Evolutionary conservation across 2,888 invertebrate species (phyloP), one percentile per base, ranked within the genome.

Genomic region (Drosophila stalkeri): DNA sequence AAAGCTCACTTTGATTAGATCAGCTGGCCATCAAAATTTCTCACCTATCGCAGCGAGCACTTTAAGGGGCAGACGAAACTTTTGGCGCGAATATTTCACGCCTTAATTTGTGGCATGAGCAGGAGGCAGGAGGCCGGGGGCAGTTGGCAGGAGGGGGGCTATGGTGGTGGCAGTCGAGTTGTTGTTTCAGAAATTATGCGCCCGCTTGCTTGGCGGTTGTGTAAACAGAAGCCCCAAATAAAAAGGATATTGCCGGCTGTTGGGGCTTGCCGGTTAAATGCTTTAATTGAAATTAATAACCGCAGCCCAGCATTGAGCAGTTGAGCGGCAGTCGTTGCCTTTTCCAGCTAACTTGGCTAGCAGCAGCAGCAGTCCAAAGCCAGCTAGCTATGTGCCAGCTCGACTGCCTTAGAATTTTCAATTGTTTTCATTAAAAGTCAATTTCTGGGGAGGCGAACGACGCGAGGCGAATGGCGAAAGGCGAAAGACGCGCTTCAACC

Each of bases 251-350:
- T 73, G 84, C 80, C 54, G 72, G 74, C 69, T 76, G 80, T 76
- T 80, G 72, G 71, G 64, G 77, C 67, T 76, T 79, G 82, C 80
- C 80, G 86, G 85, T 91, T 90, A 91, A 90, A 89, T 87, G 86
- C 83, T 90, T 91, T 90, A 90, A 91, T 90, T 90, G 89, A 90
- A 90, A 90, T 90, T 90, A 90, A 91, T 90, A 90, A 90, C 89
- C 90, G 77, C 89, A 87, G 77, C 69, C 67, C 81, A 82, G 56
- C 75, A 62, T 71, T 61, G 51, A 63, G 66, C 73, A 72, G 61
- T 67, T 46, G 67, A 52, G 77, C 68, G 52, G 49, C 37, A 47
- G 63, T 39, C 49, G 46, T 14, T 18, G 61, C 41, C 43, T 16
- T 16, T 27, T 20, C 31, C 41, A 37, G 71, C 56, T 43, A 68